Evolutionary conservation across 2,113 vertebrate species (phyloP), one percentile per base, ranked within the genome.

Genomic region (Himantopus leucocephalus): DNA sequence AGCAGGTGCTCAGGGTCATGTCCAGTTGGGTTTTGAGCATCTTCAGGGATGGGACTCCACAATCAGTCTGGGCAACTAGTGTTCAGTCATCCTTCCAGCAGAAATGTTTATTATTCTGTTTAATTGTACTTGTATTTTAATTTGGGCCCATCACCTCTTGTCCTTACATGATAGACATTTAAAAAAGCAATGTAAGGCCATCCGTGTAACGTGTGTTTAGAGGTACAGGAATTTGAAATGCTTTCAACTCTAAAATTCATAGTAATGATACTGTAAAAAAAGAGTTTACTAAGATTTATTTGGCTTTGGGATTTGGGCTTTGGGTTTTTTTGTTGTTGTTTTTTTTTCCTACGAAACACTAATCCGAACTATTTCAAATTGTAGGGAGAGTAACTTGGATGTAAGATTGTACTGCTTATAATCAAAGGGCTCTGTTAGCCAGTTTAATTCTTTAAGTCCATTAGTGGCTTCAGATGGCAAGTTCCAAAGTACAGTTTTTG

Each of bases 171-270:
- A 19, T 0, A n/a, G n/a, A 24, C 7, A 5, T 71, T 86, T 37
- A 0, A 3, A n/a, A 58, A 17, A 50, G 7, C 17, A 45, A 14
- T 3, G 6, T 41, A 16, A 67, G 26, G 41, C 14, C 39, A n/a
- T 32, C 43, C 22, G 8, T 0, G 2, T 41, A 35, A 59, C 1
- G 1, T 37, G 10, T 53, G 19, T 59, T 52, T 50, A 53, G 59
- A 63, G 22, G 6, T 56, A 5, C 15, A 24, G 66, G 47, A 67
- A 6, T 22, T 30, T 12, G 19, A 85, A 93, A 29, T 52, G 9
- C 37, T 85, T 81, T 79, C 37, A 22, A 8, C 14, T 55, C 10
- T 64, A 34, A 39, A 77, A 43, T 68, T 47, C 10, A 2, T 35
- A 53, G 35, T 34, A 8, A 35, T 24, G 34, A 24, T 56, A 32